Percentiles rank a stretch among this genome's conserved stretches.
Conservation (phyloP, 2,888 invertebrate genomes). For the Harpalus rubripes region DNA sequence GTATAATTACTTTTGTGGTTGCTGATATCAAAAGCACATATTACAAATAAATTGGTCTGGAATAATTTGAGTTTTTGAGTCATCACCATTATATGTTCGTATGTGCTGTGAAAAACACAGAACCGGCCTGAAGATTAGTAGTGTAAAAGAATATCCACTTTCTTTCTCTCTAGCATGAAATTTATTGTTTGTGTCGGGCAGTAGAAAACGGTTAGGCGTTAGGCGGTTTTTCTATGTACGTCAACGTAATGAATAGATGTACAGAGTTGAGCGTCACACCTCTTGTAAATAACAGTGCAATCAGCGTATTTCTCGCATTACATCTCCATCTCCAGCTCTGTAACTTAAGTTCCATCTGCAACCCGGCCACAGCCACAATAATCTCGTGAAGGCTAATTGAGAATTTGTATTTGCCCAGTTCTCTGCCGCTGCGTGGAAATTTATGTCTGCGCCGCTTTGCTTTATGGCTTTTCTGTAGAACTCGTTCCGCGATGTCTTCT, state of each 20-base stretch:
- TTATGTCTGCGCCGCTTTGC: constrained; percentile 76
- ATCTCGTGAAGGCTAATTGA: constrained; percentile 59
- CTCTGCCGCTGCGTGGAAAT: constrained; percentile 72
- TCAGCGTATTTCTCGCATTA: constrained; percentile 28
- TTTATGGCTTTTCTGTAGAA: constrained; percentile 77
- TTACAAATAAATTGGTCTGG: too few species aligned
- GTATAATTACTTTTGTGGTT: too few species aligned
- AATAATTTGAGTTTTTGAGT: too few species aligned
- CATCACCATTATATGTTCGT: too few species aligned
- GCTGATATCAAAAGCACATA: too few species aligned
- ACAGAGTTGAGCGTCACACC: constrained; percentile 2
- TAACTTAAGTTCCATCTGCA: constrained; percentile 50
- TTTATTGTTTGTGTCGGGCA: neutral
- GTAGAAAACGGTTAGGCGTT: constrained; percentile 12
- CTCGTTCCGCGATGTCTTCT: constrained; percentile 78
- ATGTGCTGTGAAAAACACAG: too few species aligned
- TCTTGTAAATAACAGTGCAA: constrained; percentile 61
- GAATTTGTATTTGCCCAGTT: constrained; percentile 60
- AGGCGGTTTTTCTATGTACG: neutral
- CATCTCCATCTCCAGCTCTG: neutral
- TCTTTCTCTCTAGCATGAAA: neutral
- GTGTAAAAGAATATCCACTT: neutral
- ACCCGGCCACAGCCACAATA: constrained; percentile 48
- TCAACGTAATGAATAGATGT: constrained; percentile 19
- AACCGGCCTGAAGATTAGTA: too few species aligned